Percentiles rank a stretch among this genome's conserved stretches.
Evolutionary conservation across 2,888 invertebrate species (phyloP).

Genomic region (Colostygia pectinataria): DNA sequence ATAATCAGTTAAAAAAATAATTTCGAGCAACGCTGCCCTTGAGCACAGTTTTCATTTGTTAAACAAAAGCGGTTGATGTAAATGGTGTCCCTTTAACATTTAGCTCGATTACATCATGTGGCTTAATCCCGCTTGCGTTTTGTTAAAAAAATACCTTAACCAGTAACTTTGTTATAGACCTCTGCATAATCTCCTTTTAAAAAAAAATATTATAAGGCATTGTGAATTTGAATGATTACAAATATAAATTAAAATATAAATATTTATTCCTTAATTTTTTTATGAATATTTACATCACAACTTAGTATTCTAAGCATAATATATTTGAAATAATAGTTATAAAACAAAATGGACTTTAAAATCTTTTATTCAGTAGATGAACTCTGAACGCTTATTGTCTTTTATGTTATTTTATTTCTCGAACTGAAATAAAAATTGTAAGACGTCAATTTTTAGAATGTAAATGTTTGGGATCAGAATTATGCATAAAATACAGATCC

Average conservation of each 20-base stretch:
- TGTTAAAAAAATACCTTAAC: constrained; percentile 39
- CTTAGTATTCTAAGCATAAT: too few species aligned
- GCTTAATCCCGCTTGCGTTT: constrained; percentile 47
- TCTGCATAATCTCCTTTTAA: constrained; percentile 18
- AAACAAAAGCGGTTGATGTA: constrained; percentile 70
- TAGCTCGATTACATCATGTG: constrained; percentile 65
- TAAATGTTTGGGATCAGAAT: constrained; percentile 37
- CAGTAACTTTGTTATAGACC: constrained; percentile 11
- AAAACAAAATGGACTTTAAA: too few species aligned
- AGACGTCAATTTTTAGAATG: constrained; percentile 19
- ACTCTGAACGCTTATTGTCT: too few species aligned
- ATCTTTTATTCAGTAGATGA: too few species aligned
- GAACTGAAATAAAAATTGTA: background rate
- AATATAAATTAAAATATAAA: too few species aligned
- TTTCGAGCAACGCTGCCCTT: constrained; percentile 50
- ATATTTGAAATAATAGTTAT: too few species aligned
- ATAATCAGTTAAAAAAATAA: constrained; percentile 49
- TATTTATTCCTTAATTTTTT: too few species aligned
- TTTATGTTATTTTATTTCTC: too few species aligned
- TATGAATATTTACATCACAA: too few species aligned
- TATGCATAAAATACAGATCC: constrained; percentile 49
- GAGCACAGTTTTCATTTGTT: constrained; percentile 71
- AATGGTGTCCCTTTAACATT: constrained; percentile 66
- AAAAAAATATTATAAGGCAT: background rate
- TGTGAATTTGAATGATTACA: too few species aligned